Conservation (phyloP, 2,888 invertebrate species). For the Siphlonurus alternatus region DNA sequence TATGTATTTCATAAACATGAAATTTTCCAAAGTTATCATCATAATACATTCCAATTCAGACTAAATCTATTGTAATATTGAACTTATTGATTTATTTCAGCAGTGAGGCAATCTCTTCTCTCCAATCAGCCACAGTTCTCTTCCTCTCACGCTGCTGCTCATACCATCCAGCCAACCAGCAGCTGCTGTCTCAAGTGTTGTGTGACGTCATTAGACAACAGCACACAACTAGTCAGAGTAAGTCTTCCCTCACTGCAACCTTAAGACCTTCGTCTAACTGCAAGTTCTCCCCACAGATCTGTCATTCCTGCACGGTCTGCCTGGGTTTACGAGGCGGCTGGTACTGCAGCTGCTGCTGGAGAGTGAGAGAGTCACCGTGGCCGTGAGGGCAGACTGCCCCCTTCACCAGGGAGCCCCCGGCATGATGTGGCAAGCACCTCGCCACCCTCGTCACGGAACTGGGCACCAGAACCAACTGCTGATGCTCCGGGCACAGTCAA, state of each 20-base stretch:
- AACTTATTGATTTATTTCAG: not conserved
- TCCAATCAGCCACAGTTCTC: slow-evolving; percentile 63
- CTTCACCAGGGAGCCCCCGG: slow-evolving; percentile 21
- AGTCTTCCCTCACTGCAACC: slow-evolving; percentile 11
- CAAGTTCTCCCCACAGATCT: no score
- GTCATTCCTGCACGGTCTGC: slow-evolving; percentile 41
- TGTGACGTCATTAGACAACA: slow-evolving; percentile 56
- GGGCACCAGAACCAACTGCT: slow-evolving; percentile 55
- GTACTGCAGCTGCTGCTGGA: slow-evolving; percentile 73
- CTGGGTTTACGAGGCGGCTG: slow-evolving; percentile 73
- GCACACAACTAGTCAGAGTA: slow-evolving; percentile 25
- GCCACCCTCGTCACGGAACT: slow-evolving; percentile 54
- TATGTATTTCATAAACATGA: no score
- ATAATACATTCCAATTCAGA: no score
- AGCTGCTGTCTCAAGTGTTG: slow-evolving; percentile 59
- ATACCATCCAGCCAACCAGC: slow-evolving; percentile 72
- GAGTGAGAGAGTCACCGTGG: slow-evolving; percentile 66
- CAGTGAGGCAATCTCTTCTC: slow-evolving; percentile 22
- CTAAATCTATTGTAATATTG: no score
- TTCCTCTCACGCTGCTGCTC: slow-evolving; percentile 70
- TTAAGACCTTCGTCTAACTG: not conserved
- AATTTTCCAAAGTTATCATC: no score
- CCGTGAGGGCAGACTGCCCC: slow-evolving; percentile 33
- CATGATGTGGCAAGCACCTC: slow-evolving; percentile 7
- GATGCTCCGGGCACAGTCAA: slow-evolving; percentile 56